Conservation (phyloP, 2,113 vertebrate genomes). For the Trematomus loennbergii region DNA sequence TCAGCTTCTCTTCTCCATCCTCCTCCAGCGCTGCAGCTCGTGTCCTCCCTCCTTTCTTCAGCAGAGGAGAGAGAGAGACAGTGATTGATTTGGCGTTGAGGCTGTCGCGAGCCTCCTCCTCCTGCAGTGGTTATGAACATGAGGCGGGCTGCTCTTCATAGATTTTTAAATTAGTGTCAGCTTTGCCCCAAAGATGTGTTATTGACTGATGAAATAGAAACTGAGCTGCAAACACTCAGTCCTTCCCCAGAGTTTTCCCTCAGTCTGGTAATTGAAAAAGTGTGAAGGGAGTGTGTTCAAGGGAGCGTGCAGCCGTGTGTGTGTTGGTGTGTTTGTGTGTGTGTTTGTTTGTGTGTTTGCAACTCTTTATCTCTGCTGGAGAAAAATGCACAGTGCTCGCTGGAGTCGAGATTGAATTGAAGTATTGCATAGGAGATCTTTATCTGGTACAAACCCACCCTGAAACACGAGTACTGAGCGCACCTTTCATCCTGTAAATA, state of each 20-base stretch:
- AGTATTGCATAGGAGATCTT: conserved; percentile 77
- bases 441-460: conserved; percentile 62
- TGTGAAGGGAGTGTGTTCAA: conserved; percentile 77
- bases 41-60: conserved; percentile 18
- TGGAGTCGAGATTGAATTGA: conserved; percentile 72
- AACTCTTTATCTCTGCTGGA: conserved; percentile 77
- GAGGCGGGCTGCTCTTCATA: conserved; percentile 83
- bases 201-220: conserved; percentile 88
- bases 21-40: conserved; percentile 26
- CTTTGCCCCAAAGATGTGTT: conserved; percentile 88
- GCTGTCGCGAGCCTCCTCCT: conserved; percentile 67
- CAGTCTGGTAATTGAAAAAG: conserved; percentile 86
- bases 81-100: conserved; percentile 81
- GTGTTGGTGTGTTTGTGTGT: conserved; percentile 55
- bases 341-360: conserved; percentile 47
- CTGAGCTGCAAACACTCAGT: conserved; percentile 82
- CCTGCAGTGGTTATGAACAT: conserved; percentile 82
- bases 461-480: conserved; percentile 45
- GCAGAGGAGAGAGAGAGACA: conserved; percentile 52
- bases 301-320: conserved; percentile 49
- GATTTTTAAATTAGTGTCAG: conserved; percentile 90
- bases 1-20: conserved; percentile 28
- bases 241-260: conserved; percentile 84
- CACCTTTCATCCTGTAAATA: conserved; percentile 68
- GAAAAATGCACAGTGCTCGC: conserved; percentile 67